phyloP scores from a whole-genome alignment of 2,113 vertebrate species.

The Poeciliopsis occidentalis region DNA sequence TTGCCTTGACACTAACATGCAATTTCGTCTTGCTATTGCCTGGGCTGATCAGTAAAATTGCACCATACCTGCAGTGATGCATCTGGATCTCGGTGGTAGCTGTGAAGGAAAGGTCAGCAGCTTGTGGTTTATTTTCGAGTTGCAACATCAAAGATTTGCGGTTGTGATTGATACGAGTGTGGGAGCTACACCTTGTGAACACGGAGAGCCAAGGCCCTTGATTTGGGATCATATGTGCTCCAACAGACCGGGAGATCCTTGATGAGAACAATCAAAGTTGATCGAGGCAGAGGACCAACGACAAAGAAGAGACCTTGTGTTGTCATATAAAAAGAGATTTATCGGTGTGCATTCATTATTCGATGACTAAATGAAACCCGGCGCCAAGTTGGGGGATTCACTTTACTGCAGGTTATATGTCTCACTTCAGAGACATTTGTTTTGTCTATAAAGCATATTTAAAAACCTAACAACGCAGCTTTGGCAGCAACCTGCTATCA shows the following conservation, averaged over 20 bases:
- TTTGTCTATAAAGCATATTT: not conserved
- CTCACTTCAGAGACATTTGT: not conserved
- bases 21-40: conserved; percentile 2
- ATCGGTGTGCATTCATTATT: not conserved
- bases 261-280: conserved; percentile 14
- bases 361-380: conserved; percentile 1
- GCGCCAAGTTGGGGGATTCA: not conserved
- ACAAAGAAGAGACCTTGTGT: not conserved
- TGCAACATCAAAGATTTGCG: conserved; percentile 34
- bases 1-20: conserved; percentile 3
- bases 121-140: conserved; percentile 22
- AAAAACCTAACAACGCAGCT: not conserved
- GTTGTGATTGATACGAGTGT: conserved; percentile 6
- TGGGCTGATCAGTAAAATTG: conserved; percentile 13
- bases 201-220: not conserved
- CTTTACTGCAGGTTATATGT: not conserved
- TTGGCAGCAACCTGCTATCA: not conserved
- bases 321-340: not conserved
- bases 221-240: not conserved
- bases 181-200: conserved; percentile 1
- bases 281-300: conserved; percentile 27
- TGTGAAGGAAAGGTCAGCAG: conserved; percentile 34
- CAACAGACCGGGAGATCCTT: conserved; percentile 11
- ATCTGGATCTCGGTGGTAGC: conserved; percentile 3
- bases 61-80: conserved; percentile 8